phyloP scores from a whole-genome alignment of 2,888 invertebrate species.

The Xestia ashworthii region DNA sequence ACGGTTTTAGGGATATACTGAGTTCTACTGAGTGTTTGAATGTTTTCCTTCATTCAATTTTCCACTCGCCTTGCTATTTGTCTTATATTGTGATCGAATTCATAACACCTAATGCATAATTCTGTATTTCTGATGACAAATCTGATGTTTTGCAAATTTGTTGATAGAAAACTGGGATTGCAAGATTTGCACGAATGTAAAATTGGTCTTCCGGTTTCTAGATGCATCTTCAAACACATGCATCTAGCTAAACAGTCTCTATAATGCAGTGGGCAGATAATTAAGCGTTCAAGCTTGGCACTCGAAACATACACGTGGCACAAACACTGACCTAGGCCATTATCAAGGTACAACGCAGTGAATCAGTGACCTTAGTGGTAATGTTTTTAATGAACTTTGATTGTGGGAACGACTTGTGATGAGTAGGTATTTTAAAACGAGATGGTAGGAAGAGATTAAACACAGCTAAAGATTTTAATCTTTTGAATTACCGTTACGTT shows the following conservation, averaged over 20 bases:
- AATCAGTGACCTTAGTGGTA: conserved; percentile 49
- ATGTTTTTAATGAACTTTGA: conserved; percentile 50
- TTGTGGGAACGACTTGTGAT: conserved; percentile 16
- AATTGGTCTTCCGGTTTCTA: conserved; percentile 18
- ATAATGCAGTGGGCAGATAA: conserved; percentile 41
- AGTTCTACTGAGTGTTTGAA: not conserved
- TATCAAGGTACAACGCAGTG: conserved; percentile 50
- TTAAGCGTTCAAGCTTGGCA: conserved; percentile 49
- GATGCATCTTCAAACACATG: conserved; percentile 12
- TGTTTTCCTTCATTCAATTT: not conserved
- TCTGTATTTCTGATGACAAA: not conserved
- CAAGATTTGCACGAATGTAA: not conserved
- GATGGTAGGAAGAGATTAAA: conserved; percentile 1
- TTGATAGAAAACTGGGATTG: too few relatives aligned
- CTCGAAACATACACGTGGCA: conserved; percentile 47
- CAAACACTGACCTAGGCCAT: conserved; percentile 56
- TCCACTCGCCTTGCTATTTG: not conserved
- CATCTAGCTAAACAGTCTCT: conserved; percentile 2
- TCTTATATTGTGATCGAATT: not conserved
- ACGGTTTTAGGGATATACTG: not conserved
- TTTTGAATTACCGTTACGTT: not conserved
- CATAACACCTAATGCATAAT: not conserved
- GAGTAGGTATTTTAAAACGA: not conserved
- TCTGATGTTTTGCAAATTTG: not conserved
- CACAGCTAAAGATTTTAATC: not conserved